phyloP scores from a whole-genome alignment of 2,113 vertebrate genomes.

The Acinonyx jubatus region DNA sequence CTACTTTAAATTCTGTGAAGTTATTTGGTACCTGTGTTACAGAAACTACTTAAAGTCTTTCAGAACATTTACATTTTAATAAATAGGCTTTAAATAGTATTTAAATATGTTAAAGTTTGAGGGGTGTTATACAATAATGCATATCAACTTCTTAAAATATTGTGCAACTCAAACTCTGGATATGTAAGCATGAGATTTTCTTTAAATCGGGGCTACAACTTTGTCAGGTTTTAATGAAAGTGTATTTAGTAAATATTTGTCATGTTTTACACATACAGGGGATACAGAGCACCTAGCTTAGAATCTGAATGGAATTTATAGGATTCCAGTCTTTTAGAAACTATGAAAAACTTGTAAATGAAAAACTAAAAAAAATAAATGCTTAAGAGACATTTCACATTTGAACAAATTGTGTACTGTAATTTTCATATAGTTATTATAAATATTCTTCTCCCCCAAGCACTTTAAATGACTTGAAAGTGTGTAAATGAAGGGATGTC shows the following conservation, averaged over 20 bases:
- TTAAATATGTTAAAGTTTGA: conserved; percentile 12
- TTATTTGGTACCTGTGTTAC: not conserved
- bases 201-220: not conserved
- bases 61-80: not conserved
- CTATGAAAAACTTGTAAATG: not conserved
- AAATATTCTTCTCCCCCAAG: not conserved
- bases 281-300: not conserved
- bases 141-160: not conserved
- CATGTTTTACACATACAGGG: not conserved
- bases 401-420: not conserved
- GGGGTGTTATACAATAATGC: not conserved
- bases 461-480: not conserved
- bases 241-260: not conserved
- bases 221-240: not conserved
- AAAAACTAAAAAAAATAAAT: not conserved
- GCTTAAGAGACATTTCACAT: not conserved
- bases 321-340: not conserved
- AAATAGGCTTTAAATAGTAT: not conserved
- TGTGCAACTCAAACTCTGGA: not conserved
- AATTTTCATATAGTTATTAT: not conserved
- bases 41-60: conserved; percentile 18
- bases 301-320: not conserved
- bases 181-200: not conserved
- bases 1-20: not conserved
- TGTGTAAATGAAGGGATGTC: not conserved